These are phyloP conservation scores for Epinotia nisella DNA, from an alignment of 2,888 invertebrate species.

Conservation along the genomic window DNA sequence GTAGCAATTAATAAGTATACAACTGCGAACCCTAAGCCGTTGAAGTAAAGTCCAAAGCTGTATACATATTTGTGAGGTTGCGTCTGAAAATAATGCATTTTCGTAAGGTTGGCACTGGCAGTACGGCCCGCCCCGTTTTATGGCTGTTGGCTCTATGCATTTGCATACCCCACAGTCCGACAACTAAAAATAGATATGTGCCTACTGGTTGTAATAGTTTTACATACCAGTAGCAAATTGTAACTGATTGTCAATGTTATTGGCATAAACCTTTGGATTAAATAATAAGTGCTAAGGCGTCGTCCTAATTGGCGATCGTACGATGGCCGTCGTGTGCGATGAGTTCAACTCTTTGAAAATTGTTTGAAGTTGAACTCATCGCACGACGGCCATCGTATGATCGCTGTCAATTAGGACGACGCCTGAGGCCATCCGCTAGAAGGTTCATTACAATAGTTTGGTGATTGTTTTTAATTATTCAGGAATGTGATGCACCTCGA, in stretches of 20 bases:
- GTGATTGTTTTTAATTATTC: not conserved
- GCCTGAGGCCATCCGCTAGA: too few species aligned
- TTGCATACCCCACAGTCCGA: slow-evolving; percentile 15
- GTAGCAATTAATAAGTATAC: not conserved
- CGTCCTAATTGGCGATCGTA: too few species aligned
- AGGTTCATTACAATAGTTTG: too few species aligned
- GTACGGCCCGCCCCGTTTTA: slow-evolving; percentile 21
- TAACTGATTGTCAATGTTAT: not conserved
- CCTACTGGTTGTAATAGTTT: slow-evolving; percentile 2
- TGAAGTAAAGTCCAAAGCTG: not conserved
- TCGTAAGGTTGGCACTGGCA: not conserved
- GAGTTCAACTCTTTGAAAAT: too few species aligned
- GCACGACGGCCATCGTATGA: too few species aligned
- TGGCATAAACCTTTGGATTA: not conserved
- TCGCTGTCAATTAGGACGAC: too few species aligned
- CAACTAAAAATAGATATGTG: slow-evolving; percentile 15
- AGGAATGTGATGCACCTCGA: too few species aligned
- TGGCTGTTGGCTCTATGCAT: slow-evolving; percentile 21
- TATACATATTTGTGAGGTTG: not conserved
- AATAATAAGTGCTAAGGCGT: not conserved
- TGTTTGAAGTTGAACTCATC: too few species aligned
- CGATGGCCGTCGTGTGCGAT: too few species aligned
- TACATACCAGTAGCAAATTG: not conserved
- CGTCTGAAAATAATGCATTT: not conserved
- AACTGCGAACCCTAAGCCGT: not conserved